These are phyloP conservation scores for Argynnis bischoffii DNA, from an alignment of 2,888 invertebrate genomes.

Conservation along the genomic window DNA sequence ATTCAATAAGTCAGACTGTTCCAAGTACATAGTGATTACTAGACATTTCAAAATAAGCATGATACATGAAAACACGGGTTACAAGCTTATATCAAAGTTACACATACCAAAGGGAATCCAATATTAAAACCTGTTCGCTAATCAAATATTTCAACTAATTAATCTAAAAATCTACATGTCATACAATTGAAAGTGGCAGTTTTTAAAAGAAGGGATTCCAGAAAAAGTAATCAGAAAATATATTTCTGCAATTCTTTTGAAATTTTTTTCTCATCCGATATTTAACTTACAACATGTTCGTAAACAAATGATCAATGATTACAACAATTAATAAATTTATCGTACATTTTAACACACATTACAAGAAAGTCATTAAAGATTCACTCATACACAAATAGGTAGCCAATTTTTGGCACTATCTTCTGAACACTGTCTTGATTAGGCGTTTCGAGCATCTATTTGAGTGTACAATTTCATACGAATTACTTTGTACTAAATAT, in stretches of 20 bases:
- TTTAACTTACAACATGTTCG: no score
- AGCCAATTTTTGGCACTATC: conserved; percentile 71
- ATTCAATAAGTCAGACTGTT: conserved; percentile 19
- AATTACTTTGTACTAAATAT: conserved; percentile 23
- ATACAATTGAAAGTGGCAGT: conserved; percentile 10
- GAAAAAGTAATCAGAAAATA: conserved; percentile 16
- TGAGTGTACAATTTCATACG: not conserved
- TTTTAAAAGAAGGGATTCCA: not conserved
- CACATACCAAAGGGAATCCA: not conserved
- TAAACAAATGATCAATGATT: no score
- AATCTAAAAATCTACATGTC: not conserved
- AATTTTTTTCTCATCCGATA: not conserved
- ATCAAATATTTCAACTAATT: conserved; percentile 1
- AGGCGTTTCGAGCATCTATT: not conserved
- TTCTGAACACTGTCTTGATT: conserved; percentile 60
- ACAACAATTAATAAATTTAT: not conserved
- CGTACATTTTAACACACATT: not conserved
- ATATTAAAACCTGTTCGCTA: not conserved
- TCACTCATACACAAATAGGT: conserved; percentile 28
- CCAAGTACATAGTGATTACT: not conserved
- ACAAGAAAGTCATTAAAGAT: conserved; percentile 36
- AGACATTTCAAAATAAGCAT: not conserved
- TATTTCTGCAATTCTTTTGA: conserved; percentile 3
- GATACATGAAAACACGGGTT: conserved; percentile 2
- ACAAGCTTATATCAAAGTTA: not conserved